These are phyloP conservation scores for Campoplex nolae DNA, from an alignment of 2,888 invertebrate species.

Conservation along the genomic window DNA sequence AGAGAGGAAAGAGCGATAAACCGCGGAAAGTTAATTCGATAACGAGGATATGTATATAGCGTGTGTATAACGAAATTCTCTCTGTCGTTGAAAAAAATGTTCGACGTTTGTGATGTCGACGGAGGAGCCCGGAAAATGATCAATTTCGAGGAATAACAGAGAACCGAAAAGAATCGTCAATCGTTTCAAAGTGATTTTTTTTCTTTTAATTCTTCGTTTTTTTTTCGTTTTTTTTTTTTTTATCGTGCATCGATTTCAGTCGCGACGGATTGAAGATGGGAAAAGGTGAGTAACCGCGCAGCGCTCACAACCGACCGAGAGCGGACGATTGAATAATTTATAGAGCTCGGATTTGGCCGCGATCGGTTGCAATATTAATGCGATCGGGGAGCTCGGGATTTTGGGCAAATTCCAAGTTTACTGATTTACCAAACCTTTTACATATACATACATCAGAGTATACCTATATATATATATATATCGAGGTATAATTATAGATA, in stretches of 20 bases:
- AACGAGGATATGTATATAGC: not conserved
- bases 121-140: not conserved
- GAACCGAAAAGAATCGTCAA: not conserved
- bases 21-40: not conserved
- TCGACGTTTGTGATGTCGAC: not conserved
- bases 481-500: not conserved
- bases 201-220: not conserved
- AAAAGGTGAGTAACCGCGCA: conserved; percentile 28
- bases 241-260: not conserved
- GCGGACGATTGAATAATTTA: conserved; percentile 58
- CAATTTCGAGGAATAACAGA: not conserved
- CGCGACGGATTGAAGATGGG: conserved; percentile 14
- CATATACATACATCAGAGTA: conserved; percentile 22
- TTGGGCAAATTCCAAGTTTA: conserved; percentile 65
- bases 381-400: conserved; percentile 59
- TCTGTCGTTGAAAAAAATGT: not conserved
- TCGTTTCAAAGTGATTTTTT: not conserved
- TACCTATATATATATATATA: not conserved
- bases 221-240: not conserved
- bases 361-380: conserved; percentile 65
- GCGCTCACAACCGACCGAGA: conserved; percentile 1
- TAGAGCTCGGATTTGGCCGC: conserved; percentile 43
- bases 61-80: not conserved
- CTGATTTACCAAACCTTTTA: conserved; percentile 61
- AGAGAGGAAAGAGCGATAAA: not conserved